Base-by-base conservation (phyloP, 1,140 invertebrate genomes). In the Odontomachus brunneus region DNA sequence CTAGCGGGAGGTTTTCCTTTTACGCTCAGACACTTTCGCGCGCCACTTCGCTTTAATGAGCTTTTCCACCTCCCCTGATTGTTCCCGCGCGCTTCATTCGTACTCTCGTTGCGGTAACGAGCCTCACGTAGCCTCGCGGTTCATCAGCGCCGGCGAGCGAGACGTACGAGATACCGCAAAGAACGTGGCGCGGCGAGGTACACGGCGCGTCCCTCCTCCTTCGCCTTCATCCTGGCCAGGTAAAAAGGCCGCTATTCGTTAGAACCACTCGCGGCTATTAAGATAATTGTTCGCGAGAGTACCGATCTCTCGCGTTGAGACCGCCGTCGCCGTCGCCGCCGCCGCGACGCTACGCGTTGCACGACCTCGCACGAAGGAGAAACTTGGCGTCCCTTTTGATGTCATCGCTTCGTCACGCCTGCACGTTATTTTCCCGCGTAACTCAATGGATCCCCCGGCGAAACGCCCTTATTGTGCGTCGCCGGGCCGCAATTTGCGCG, bases 201-300 rank as follows among this genome's bases (percentile, higher is more conserved):
- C 59, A 29, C 19, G 0, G 24, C n/a, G 55, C 11, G 51, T 73
- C n/a, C 72, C 63, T 78, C 65, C 48, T 26, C 33, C 74, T 86
- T 33, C 84, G 83, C 85, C 75, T 85, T 76, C 29, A 55, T 55
- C 49, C 76, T 44, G 19, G 60, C 59, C 67, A 66, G 85, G 89
- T 92, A 92, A 92, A 93, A 92, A 74, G 88, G 78, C 88, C 84
- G 85, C 90, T 91, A 92, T 92, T 92, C 92, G 92, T 92, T 93
- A 93, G 90, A 92, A 90, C 88, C 84, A 87, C 89, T 92, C 90
- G 87, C 89, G 9, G 91, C 88, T 92, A 91, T 92, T 91, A 91
- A 91, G 89, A 92, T 92, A 92, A 92, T 91, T 89, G 89, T 85
- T 55, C 72, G 83, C 84, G 83, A 85, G 89, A 82, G 86, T 88